phyloP scores from a whole-genome alignment of 2,113 vertebrate species.

The Sinosuthora webbiana region DNA sequence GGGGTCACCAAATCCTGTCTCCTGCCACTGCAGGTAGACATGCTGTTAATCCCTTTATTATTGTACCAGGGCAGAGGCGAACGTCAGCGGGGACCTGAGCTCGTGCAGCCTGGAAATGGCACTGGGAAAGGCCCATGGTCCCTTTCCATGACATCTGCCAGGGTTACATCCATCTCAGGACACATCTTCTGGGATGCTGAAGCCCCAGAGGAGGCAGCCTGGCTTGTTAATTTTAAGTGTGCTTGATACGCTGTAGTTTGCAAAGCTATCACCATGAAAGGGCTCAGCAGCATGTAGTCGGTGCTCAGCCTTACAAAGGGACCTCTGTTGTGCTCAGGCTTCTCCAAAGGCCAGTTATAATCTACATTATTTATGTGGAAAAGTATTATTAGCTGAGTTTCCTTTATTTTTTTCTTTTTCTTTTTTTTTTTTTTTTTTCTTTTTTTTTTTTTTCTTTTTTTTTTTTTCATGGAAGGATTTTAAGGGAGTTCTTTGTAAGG shows the following conservation, averaged over 20 bases:
- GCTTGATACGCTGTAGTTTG: neutral
- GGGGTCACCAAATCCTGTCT: constrained; percentile 17
- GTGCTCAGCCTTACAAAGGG: constrained; percentile 1
- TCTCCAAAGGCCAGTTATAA: constrained; percentile 48
- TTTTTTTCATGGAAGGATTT: neutral
- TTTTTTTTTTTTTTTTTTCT: too few relatives aligned
- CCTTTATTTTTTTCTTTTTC: neutral
- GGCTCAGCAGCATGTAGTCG: neutral
- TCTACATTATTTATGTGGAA: constrained; percentile 59
- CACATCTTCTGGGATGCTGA: neutral
- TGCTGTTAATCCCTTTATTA: constrained; percentile 16
- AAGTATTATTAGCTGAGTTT: constrained; percentile 40
- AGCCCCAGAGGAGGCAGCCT: neutral
- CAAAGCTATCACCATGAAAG: constrained; percentile 36
- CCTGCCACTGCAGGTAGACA: neutral
- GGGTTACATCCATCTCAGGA: neutral
- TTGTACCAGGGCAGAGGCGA: neutral
- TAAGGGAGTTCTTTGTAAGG: constrained; percentile 37
- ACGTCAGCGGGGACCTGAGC: neutral
- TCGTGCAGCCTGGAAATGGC: neutral
- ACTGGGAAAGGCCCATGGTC: neutral
- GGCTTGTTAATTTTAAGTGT: neutral
- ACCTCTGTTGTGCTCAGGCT: constrained; percentile 11
- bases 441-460: neutral
- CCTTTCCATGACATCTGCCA: neutral